Conservation (phyloP, 2,797 vertebrate species). For the Acomys russatus region DNA sequence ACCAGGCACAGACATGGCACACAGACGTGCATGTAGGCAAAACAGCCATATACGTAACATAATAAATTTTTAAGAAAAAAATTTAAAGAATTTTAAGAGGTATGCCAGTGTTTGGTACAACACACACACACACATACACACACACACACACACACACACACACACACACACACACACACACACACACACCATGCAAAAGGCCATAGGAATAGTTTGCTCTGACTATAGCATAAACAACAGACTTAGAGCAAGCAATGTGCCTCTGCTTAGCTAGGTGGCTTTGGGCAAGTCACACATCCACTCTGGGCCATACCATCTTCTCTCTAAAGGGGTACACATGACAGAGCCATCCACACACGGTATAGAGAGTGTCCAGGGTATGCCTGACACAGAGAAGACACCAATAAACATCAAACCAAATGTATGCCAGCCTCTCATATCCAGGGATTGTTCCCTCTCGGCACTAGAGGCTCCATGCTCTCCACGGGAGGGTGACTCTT, state of each 20-base stretch:
- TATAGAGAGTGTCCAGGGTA: neutral
- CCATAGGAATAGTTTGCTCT: neutral
- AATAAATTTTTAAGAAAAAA: neutral
- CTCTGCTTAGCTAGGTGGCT: neutral
- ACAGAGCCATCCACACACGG: neutral
- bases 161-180: neutral
- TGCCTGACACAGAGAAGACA: neutral
- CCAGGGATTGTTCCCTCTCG: rapidly evolving
- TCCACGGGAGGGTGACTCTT: neutral
- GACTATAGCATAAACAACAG: neutral
- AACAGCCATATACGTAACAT: neutral
- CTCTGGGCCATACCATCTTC: neutral
- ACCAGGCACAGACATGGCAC: neutral
- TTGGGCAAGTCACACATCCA: neutral
- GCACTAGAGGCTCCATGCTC: neutral
- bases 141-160: neutral
- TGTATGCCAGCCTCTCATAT: rapidly evolving
- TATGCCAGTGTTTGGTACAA: neutral
- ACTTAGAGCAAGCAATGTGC: neutral
- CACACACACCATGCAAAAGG: neutral
- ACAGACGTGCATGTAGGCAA: neutral
- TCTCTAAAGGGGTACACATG: neutral
- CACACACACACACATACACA: neutral
- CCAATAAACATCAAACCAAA: neutral
- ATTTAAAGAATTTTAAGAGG: neutral